Base-by-base conservation (phyloP, 92 coral and sea anemone genomes). In the Virgularia gustaviana region DNA sequence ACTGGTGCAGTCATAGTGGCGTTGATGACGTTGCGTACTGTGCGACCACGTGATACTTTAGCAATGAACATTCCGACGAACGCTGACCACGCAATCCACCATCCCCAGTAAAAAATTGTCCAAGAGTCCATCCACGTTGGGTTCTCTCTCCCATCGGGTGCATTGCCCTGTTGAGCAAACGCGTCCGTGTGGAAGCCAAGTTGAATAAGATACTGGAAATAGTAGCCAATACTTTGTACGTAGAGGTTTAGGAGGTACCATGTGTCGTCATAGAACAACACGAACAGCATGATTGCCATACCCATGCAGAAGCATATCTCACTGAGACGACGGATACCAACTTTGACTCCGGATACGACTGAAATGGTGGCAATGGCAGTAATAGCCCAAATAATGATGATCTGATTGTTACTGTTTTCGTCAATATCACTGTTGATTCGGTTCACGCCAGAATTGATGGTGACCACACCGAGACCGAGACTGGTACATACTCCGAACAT, bases 401-500 rank as follows among this genome's bases (percentile, higher is more conserved):
- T 56, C 49, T 76, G 81, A 43, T 76, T 76, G 6, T 13, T 19
- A 38, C 52, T 76, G 31, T 35, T 63, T 22, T 63, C 73, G 15
- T 16, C 45, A 11, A 76, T 76, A 36, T 63, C 72, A 23, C 63
- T 36, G 65, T 76, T 76, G 68, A 76, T 36, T 19, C 81, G n/a
- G 54, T 75, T 75, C 35, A 86, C 24, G n/a, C 87, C 87, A 39
- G 83, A 81, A 43, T 90, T 90, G 37, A 90, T 85, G 73, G 81
- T 86, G 42, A 90, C 81, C 29, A 81, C 96, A 11, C 96, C 94
- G 32, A 87, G 83, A n/a, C 96, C 96, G 45, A 90, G 90, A 82
- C 96, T 90, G 27, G 96, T 90, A 42, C 96, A 90, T 10, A 90
- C 96, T 7, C 96, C 96, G 77, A 88, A 85, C 97, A 88, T 87